Conservation (phyloP, 2,113 vertebrate species). For the Gallinago undulata region DNA sequence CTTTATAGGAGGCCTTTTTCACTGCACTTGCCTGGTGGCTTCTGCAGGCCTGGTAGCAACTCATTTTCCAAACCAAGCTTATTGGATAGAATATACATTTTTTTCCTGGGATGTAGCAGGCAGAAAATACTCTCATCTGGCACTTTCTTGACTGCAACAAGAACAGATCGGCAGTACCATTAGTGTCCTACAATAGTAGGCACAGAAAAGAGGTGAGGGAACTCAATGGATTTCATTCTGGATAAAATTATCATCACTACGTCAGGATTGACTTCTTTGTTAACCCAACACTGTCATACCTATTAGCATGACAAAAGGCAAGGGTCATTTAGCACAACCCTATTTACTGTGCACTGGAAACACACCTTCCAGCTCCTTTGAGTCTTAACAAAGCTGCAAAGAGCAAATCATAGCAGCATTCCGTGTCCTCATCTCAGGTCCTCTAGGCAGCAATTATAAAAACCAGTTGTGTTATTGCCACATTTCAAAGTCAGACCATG, state of each 20-base stretch:
- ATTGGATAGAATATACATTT: conserved; percentile 42
- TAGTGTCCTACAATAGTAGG: conserved; percentile 37
- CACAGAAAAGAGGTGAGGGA: conserved; percentile 44
- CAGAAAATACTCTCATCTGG: conserved; percentile 61
- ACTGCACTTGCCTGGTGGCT: conserved; percentile 48
- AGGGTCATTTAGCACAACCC: conserved; percentile 11
- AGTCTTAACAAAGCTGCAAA: conserved; percentile 25
- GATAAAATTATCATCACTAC: neutral
- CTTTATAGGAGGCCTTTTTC: conserved; percentile 64
- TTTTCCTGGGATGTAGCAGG: conserved; percentile 46
- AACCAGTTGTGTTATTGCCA: neutral
- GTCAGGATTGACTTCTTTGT: conserved; percentile 13
- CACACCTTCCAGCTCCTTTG: neutral
- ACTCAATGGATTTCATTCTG: conserved; percentile 1
- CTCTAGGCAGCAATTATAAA: conserved; percentile 45
- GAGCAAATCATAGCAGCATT: neutral
- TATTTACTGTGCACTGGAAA: neutral
- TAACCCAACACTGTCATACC: conserved; percentile 11
- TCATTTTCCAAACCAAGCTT: conserved; percentile 69
- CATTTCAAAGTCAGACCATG: conserved; percentile 11
- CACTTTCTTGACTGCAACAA: conserved; percentile 38
- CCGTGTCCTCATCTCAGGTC: neutral
- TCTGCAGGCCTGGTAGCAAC: conserved; percentile 68
- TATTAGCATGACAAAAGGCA: conserved; percentile 38
- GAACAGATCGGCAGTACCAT: conserved; percentile 1